Percentiles rank a stretch among this genome's conserved stretches.
Conservation (phyloP, 2,797 vertebrate genomes). For the Mareca strepera region DNA sequence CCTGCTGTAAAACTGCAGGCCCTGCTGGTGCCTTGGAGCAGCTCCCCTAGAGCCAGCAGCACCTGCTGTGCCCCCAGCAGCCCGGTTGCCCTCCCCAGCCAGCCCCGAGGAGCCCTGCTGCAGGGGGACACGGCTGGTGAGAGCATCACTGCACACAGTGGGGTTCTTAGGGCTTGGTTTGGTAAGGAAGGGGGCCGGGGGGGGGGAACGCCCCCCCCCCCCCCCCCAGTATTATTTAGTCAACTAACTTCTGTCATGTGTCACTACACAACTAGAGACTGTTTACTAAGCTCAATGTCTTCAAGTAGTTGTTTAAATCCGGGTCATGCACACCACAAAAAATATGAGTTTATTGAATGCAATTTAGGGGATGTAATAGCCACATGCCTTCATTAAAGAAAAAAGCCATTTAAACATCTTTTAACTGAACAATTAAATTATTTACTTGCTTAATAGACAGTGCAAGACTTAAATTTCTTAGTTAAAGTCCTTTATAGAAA, state of each 20-base stretch:
- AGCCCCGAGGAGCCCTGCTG: not conserved
- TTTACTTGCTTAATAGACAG: not conserved
- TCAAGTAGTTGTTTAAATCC: not conserved
- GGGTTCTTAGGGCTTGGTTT: no score
- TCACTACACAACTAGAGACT: not conserved
- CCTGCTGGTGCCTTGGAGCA: not conserved
- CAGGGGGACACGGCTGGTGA: not conserved
- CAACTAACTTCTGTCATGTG: not conserved
- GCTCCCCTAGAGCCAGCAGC: not conserved
- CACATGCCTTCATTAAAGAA: not conserved
- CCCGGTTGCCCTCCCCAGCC: not conserved
- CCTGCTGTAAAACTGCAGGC: rapidly evolving
- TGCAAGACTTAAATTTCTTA: not conserved
- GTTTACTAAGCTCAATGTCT: not conserved
- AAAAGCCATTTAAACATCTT: not conserved
- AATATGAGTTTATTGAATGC: rapidly evolving
- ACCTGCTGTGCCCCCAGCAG: no score
- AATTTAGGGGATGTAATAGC: not conserved
- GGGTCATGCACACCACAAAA: not conserved
- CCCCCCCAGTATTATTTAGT: no score
- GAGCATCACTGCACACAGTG: not conserved
- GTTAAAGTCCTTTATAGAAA: not conserved
- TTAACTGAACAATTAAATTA: not conserved
- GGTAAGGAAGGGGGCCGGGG: no score
- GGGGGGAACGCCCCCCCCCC: no score